These are phyloP conservation scores for Phanerotoma sp. DNA, from an alignment of 2,888 invertebrate species.

Conservation along the genomic window DNA sequence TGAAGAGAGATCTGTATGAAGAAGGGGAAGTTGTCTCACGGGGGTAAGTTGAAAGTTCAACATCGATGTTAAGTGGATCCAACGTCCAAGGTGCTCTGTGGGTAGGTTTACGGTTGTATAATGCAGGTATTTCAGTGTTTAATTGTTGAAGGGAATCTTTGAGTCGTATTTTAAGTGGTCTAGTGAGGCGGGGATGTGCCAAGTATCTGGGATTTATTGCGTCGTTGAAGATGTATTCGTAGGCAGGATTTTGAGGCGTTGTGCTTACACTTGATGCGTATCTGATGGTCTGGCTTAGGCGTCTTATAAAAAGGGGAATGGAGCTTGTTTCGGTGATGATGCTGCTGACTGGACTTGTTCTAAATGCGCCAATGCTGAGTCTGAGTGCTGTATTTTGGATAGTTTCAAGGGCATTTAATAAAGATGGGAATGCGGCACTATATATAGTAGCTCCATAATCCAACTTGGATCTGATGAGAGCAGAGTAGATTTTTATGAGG, in stretches of 20 bases:
- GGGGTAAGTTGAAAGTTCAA: neutral
- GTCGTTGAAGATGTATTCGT: too few relatives aligned
- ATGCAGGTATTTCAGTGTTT: too few relatives aligned
- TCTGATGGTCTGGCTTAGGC: neutral
- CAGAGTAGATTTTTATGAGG: neutral
- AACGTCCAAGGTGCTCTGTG: neutral
- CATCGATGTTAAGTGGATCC: neutral
- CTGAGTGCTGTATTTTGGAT: slow-evolving; percentile 5
- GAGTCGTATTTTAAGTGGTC: too few relatives aligned
- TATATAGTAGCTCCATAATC: slow-evolving; percentile 10
- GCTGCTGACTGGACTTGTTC: slow-evolving; percentile 9
- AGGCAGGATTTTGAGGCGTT: neutral
- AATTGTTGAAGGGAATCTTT: too few relatives aligned
- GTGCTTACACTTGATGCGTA: neutral
- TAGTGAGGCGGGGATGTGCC: too few relatives aligned
- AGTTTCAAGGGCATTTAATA: neutral
- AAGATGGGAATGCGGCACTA: neutral
- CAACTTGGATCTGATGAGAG: neutral
- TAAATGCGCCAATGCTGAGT: slow-evolving; percentile 1
- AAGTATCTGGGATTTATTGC: too few relatives aligned
- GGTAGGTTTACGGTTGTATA: neutral
- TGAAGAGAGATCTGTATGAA: neutral
- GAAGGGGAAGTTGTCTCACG: neutral
- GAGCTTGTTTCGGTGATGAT: slow-evolving; percentile 1
- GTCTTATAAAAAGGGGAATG: neutral